Conservation (phyloP, 2,888 invertebrate genomes). For the Patella ulyssiponensis region DNA sequence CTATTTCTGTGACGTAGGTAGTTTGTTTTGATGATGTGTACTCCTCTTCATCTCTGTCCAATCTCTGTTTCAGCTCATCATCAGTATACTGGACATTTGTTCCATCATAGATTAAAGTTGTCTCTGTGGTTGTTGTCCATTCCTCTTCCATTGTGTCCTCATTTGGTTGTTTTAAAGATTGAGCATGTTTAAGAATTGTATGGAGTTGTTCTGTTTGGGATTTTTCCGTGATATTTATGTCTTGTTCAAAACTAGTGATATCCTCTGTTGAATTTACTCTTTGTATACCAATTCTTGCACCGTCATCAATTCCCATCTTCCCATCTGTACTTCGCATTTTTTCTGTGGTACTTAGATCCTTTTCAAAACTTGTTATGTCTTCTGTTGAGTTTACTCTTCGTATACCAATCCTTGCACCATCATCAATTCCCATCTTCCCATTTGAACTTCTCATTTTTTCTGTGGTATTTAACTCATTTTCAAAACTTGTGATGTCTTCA, state of each 20-base stretch:
- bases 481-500: conserved; percentile 6
- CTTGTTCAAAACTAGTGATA: background rate
- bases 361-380: background rate
- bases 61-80: no score
- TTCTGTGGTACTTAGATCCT: background rate
- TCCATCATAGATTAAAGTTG: background rate
- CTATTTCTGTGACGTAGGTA: no score
- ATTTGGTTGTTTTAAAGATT: background rate
- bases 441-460: background rate
- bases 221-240: background rate
- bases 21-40: no score
- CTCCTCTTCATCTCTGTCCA: no score
- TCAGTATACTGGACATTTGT: no score
- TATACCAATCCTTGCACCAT: background rate
- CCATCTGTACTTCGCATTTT: background rate
- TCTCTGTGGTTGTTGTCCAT: background rate
- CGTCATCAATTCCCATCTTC: background rate
- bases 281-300: background rate
- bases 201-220: background rate
- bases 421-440: background rate
- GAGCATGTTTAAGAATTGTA: background rate
- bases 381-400: background rate
- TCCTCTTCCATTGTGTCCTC: background rate
- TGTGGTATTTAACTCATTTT: background rate
- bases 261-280: background rate